These are phyloP conservation scores for Aplysia californica DNA, from an alignment of 1,140 invertebrate genomes.

Conservation along the genomic window DNA sequence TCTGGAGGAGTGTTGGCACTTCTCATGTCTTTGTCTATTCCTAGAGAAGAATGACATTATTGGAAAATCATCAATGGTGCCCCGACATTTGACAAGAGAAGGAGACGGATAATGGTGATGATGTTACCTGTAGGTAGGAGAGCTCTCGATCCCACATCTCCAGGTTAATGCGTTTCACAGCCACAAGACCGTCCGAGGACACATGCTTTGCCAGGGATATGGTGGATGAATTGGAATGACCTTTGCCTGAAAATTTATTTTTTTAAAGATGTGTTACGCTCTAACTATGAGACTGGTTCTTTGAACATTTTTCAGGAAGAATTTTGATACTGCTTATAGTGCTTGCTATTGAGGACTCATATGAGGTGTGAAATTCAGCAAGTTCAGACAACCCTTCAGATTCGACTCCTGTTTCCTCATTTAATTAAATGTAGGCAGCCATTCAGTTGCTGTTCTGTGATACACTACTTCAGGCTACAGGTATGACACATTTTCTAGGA, in stretches of 20 bases:
- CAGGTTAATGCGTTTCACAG: constrained; percentile 81
- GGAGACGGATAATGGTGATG: no score
- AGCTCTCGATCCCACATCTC: constrained; percentile 77
- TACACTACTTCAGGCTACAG: no score
- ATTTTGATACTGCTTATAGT: neutral
- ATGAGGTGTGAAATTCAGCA: neutral
- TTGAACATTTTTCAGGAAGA: neutral
- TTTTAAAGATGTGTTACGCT: neutral
- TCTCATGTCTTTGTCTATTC: no score
- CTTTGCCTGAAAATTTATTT: constrained; percentile 69
- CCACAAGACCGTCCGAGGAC: constrained; percentile 76
- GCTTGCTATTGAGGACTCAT: neutral
- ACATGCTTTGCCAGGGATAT: constrained; percentile 78
- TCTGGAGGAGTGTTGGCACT: no score
- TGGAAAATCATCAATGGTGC: no score
- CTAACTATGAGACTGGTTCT: no score
- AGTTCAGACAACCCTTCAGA: neutral
- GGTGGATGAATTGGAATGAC: constrained; percentile 76
- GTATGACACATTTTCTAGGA: no score
- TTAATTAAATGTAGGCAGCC: neutral
- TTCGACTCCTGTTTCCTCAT: neutral
- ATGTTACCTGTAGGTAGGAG: constrained; percentile 75
- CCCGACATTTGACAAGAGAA: no score
- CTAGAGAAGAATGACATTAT: no score
- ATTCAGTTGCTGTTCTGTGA: no score